These are phyloP conservation scores for Otocyon megalotis DNA, from an alignment of 2,113 vertebrate species.

Conservation along the genomic window DNA sequence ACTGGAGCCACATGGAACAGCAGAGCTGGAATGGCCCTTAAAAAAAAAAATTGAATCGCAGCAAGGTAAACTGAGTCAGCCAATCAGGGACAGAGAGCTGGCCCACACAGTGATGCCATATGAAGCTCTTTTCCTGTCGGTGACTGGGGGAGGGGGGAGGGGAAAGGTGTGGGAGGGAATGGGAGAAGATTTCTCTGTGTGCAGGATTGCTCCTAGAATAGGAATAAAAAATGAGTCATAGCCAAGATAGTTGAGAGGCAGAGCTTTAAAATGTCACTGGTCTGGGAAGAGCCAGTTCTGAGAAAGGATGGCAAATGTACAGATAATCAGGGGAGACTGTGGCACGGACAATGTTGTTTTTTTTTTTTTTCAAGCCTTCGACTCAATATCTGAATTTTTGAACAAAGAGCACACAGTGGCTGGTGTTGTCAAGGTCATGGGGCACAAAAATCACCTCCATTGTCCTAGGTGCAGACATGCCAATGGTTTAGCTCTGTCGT, in stretches of 20 bases:
- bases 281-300: neutral
- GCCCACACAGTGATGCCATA: neutral
- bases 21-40: neutral
- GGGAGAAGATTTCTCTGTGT: neutral
- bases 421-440: neutral
- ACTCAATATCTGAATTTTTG: neutral
- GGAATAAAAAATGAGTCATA: conserved; percentile 34
- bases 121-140: neutral
- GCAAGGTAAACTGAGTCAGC: neutral
- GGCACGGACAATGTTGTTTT: neutral
- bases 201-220: neutral
- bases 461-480: neutral
- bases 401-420: neutral
- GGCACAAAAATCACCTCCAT: neutral
- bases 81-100: neutral
- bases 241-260: neutral
- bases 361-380: neutral
- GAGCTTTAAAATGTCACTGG: neutral
- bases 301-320: neutral
- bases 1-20: neutral
- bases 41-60: neutral
- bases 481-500: too few relatives aligned
- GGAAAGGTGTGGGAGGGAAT: neutral
- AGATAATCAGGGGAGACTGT: neutral
- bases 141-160: neutral